These are phyloP conservation scores for Fabriciana adippe DNA, from an alignment of 2,888 invertebrate species.

Conservation along the genomic window DNA sequence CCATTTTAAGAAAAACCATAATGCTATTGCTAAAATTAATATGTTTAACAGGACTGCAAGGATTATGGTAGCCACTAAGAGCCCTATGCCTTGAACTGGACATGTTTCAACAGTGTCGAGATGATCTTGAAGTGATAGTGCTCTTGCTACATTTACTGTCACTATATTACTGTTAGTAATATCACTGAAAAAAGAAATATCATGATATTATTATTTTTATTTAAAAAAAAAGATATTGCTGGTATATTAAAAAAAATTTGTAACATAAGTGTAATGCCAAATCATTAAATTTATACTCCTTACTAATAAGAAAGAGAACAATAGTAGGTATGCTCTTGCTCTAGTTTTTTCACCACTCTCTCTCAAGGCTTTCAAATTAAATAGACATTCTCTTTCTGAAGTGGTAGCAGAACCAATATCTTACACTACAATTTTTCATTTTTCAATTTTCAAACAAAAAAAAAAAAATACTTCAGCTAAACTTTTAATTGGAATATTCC, in stretches of 20 bases:
- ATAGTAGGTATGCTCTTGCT: too few relatives aligned
- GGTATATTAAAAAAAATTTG: neutral
- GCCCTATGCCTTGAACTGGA: constrained; percentile 55
- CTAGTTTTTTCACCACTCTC: too few relatives aligned
- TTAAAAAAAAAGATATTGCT: neutral
- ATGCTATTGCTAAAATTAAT: constrained; percentile 56
- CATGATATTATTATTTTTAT: neutral
- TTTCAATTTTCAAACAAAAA: too few relatives aligned
- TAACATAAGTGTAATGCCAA: neutral
- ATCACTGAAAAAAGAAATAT: constrained; percentile 58
- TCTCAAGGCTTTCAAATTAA: too few relatives aligned
- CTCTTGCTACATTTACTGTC: constrained; percentile 55
- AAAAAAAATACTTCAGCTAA: too few relatives aligned
- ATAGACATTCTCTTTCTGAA: too few relatives aligned
- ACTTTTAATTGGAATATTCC: too few relatives aligned
- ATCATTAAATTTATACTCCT: neutral
- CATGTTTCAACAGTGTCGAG: constrained; percentile 59
- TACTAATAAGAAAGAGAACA: too few relatives aligned
- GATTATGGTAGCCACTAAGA: constrained; percentile 69
- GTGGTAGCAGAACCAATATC: too few relatives aligned
- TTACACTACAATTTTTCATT: too few relatives aligned
- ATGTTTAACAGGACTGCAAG: constrained; percentile 66
- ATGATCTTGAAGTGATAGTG: constrained; percentile 69
- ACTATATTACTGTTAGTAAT: constrained; percentile 55
- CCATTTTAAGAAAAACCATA: constrained; percentile 70